Conservation (phyloP, 2,888 invertebrate species). For the Eupeodes latifasciatus region DNA sequence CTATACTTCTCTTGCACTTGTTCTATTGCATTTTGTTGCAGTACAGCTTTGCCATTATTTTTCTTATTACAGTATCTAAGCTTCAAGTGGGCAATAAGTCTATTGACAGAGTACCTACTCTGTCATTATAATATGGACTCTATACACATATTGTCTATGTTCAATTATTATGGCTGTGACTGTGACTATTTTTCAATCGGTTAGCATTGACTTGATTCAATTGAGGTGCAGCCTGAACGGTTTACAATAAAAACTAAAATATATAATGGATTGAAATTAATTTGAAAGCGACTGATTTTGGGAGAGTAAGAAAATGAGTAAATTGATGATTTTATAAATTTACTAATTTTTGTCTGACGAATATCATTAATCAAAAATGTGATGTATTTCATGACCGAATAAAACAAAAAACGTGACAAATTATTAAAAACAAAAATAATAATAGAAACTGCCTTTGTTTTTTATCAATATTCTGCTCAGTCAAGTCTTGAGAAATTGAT, state of each 20-base stretch:
- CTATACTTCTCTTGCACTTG: constrained; percentile 47
- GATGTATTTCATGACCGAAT: not conserved
- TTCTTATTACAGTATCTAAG: not conserved
- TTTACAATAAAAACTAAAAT: constrained; percentile 21
- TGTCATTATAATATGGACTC: not conserved
- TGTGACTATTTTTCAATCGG: constrained; percentile 57
- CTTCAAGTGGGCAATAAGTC: not conserved
- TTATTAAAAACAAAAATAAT: not conserved
- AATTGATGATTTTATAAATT: constrained; percentile 5
- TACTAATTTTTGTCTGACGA: not conserved
- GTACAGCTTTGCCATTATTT: not conserved
- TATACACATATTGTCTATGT: constrained; percentile 2
- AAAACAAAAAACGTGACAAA: not conserved
- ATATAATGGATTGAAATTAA: constrained; percentile 40
- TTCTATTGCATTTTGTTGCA: constrained; percentile 2
- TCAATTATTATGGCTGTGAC: constrained; percentile 28
- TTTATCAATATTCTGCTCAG: constrained; percentile 3
- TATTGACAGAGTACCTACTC: constrained; percentile 1
- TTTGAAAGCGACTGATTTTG: constrained; percentile 18
- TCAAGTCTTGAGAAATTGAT: not conserved
- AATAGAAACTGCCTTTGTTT: not conserved
- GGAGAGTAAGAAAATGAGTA: not conserved
- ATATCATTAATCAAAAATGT: not conserved
- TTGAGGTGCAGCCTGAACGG: constrained; percentile 13
- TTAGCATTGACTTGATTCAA: constrained; percentile 58